These are phyloP conservation scores for Geodia barretti DNA, from an alignment of 37 sponge, comb jelly and placozoan species.

Conservation along the genomic window DNA sequence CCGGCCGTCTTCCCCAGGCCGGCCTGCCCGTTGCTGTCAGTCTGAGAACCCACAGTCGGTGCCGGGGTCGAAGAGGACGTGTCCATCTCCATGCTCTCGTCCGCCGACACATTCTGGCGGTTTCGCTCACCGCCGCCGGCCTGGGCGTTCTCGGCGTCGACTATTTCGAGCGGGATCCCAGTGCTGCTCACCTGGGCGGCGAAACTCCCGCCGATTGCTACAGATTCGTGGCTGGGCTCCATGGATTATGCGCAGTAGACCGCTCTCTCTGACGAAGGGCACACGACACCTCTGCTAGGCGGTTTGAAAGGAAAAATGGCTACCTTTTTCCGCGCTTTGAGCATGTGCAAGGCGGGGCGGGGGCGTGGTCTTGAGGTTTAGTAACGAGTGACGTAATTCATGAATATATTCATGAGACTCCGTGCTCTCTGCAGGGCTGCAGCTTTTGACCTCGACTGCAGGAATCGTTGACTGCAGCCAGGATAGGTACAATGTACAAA, in stretches of 20 bases:
- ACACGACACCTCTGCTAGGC: not conserved
- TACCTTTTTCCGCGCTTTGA: conserved; percentile 10
- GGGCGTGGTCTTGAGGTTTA: no score
- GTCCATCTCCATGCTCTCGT: not conserved
- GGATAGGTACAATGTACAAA: no score
- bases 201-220: no score
- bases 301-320: conserved; percentile 33
- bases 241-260: conserved; percentile 47
- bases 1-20: not conserved
- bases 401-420: no score
- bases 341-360: conserved; percentile 63
- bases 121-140: conserved; percentile 17
- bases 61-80: no score
- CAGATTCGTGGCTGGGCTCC: conserved; percentile 31
- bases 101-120: conserved; percentile 34
- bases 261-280: not conserved
- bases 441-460: no score
- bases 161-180: conserved; percentile 60
- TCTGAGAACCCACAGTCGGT: not conserved
- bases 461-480: no score
- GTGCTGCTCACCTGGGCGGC: conserved; percentile 37
- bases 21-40: conserved; percentile 1
- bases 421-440: no score
- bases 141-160: conserved; percentile 33
- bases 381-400: no score